Base-by-base conservation (phyloP, 2,113 vertebrate species). In the Hystrix brachyura region DNA sequence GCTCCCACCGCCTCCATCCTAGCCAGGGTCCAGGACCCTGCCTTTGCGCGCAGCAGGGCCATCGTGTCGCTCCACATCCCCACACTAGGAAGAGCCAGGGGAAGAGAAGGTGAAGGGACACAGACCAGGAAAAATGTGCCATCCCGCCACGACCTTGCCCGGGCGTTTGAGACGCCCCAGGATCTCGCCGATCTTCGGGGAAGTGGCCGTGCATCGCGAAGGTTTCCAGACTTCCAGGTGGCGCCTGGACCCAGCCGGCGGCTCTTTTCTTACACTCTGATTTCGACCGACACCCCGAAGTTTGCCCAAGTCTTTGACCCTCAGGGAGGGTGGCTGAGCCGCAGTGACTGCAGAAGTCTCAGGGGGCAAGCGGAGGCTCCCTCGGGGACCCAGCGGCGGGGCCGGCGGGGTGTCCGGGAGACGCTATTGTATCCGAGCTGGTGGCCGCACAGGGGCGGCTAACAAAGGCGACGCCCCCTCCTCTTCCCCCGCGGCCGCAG, bases 401-500 rank as follows among this genome's bases (percentile, higher is more conserved):
- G 15, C 34, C 48, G n/a, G 46, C 32, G 34, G 29, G 87, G 65
- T 76, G 84, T 90, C 13, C 9, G 25, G 71, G 90, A 87, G 71
- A 91, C 29, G 5, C 88, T 87, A 76, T 76, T 87, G 95, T 96
- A 18, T 74, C 25, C 0, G 10, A 62, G 91, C 43, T 4, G 90
- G 21, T 29, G n/a, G 85, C 46, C 34, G 0, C 0, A 1, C 27
- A n/a, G 84, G 87, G 69, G 29, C 43, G 0, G 7, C 64, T 87
- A 92, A 93, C 94, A 97, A 95, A 97, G 86, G 90, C 90, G 3
- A 59, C 7, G 38, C n/a, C 84, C 21, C 65, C 83, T 67, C 46
- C 51, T 7, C 53, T 48, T 38, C 64, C 71, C 71, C 69, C 57
- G 23, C 6, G 1, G 79, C 60, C 38, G 0, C 67, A 0, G 27